These are phyloP conservation scores for Lasiommata megera DNA, from an alignment of 2,888 invertebrate species.

Conservation along the genomic window DNA sequence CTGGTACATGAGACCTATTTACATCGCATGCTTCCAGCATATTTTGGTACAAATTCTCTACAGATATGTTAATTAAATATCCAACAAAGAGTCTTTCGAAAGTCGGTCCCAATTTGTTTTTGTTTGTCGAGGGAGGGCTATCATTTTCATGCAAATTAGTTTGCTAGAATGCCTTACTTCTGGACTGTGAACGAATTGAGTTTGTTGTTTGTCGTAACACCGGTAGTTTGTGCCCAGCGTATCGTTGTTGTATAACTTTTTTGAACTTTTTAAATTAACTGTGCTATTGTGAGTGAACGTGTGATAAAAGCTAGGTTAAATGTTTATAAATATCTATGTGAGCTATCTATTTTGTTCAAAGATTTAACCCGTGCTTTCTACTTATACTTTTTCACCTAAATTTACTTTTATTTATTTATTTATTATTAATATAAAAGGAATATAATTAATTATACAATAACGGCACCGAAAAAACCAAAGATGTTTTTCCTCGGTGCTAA, in stretches of 20 bases:
- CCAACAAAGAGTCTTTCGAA: constrained; percentile 53
- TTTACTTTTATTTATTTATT: too few relatives aligned
- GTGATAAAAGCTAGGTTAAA: background rate
- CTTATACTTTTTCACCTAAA: too few relatives aligned
- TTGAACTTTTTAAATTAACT: background rate
- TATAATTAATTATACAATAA: too few relatives aligned
- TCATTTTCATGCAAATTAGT: constrained; percentile 71
- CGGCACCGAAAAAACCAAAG: too few relatives aligned
- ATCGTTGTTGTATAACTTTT: background rate
- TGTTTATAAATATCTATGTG: background rate
- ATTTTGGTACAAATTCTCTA: constrained; percentile 26
- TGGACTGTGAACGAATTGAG: constrained; percentile 29
- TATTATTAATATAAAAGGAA: too few relatives aligned
- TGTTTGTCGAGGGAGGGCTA: constrained; percentile 43
- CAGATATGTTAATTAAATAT: constrained; percentile 37
- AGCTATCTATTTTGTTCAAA: background rate
- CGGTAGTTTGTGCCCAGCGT: constrained; percentile 27
- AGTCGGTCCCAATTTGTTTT: constrained; percentile 57
- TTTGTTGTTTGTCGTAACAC: constrained; percentile 31
- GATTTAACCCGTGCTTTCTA: background rate
- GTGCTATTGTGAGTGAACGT: background rate
- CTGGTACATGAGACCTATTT: constrained; percentile 18
- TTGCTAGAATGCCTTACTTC: constrained; percentile 41
- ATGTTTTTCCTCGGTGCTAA: too few relatives aligned
- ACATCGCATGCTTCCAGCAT: constrained; percentile 22